Evolutionary conservation across 1,140 invertebrate genomes (phyloP), one percentile per base, ranked within the genome.

Genomic region (Cheumatopsyche charites): DNA sequence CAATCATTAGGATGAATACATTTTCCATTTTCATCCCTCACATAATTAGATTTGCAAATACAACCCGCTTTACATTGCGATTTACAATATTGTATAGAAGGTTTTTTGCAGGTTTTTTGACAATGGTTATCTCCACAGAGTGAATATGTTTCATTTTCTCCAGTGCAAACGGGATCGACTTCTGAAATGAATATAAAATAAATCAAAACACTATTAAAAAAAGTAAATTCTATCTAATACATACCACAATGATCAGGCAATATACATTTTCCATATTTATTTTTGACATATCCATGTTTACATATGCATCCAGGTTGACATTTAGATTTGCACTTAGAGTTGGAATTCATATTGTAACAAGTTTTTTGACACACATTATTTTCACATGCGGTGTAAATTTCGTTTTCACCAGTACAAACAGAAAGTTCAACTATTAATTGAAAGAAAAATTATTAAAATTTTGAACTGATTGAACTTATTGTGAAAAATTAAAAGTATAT

Each of bases 301-400:
- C 71, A 72, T 4, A 52, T 9, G n/a, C 71, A 72, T 6, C 25
- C n/a, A 2, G 71, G 71, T 11, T 3, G 17, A 21, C 71, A 72
- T 15, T 5, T 5, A 2, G 3, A 1, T 5, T 62, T n/a, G 6
- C 47, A 47, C 4, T 47, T 36, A 3, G 3, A 3, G 3, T 36
- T 36, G 9, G 29, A 9, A 36, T 36, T 36, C 9, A 3, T 13
- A 15, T 62, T 43, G 6, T 36, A 25, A 13, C 17, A 15, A 9
- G 17, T 26, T 6, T 26, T 26, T 15, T 15, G 62, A 42, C 21
- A 15, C 11, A 6, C 3, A 47, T 13, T 15, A 15, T 55, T 11
- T 4, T 6, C 6, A 25, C 42, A 11, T n/a, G 7, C 9, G 11
- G 58, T 65, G 13, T 25, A 17, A 19, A 72, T 49, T 47, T 72